phyloP scores from a whole-genome alignment of 30 jellyfish, hydroid and myxozoan species.

The Chrysaora quinquecirrha region DNA sequence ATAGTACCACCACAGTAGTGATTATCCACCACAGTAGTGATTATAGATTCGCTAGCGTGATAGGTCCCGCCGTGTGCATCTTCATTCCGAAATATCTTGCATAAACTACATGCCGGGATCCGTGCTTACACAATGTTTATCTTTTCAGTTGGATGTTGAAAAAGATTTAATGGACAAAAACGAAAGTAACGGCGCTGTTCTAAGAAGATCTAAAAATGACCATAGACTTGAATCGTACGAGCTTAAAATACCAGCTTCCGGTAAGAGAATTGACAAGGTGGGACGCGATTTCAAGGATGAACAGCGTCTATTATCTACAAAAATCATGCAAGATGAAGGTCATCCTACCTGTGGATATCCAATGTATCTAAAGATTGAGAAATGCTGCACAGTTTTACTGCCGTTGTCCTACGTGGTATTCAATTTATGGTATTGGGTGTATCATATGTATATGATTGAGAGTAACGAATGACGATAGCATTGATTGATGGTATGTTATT shows the following conservation, averaged over 20 bases:
- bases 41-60: too few relatives aligned
- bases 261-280: not conserved
- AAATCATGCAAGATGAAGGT: too few relatives aligned
- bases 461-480: not conserved
- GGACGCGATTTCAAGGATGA: not conserved
- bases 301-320: not conserved
- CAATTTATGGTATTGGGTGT: conserved; percentile 55
- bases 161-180: not conserved
- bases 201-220: not conserved
- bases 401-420: conserved; percentile 38
- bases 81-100: too few relatives aligned
- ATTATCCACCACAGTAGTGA: too few relatives aligned
- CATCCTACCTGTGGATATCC: not conserved
- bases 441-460: not conserved
- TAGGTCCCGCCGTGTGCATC: too few relatives aligned
- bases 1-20: too few relatives aligned
- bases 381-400: conserved; percentile 30
- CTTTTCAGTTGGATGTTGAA: not conserved
- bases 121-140: too few relatives aligned
- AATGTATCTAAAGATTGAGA: not conserved
- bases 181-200: not conserved
- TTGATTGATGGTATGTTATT: too few relatives aligned
- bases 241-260: not conserved
- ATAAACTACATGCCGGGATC: too few relatives aligned
- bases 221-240: not conserved